Evolutionary conservation across 2,113 vertebrate species (phyloP).

Genomic region (Atherinomorus stipes): DNA sequence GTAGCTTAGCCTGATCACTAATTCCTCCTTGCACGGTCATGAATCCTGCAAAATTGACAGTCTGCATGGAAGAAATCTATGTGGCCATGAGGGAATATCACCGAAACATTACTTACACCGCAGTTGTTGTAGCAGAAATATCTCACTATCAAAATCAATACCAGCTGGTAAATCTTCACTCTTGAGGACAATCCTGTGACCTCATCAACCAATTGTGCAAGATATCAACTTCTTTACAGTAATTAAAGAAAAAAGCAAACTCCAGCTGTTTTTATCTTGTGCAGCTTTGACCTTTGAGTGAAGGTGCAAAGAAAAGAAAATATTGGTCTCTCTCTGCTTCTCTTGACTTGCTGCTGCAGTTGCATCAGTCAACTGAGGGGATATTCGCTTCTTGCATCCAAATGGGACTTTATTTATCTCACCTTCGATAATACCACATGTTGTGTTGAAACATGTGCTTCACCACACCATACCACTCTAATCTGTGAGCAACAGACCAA

Average conservation of each 20-base stretch:
- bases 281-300: not conserved
- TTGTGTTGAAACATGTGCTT: slow-evolving; percentile 3
- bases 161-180: slow-evolving; percentile 11
- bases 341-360: not conserved
- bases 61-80: not conserved
- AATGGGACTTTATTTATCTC: slow-evolving; percentile 14
- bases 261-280: not conserved
- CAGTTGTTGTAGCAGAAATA: slow-evolving; percentile 14
- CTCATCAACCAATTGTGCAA: not conserved
- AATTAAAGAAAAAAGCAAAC: not conserved
- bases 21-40: not conserved
- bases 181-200: not conserved
- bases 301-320: not conserved
- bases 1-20: too few relatives aligned
- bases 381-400: not conserved
- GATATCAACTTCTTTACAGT: slow-evolving; percentile 1
- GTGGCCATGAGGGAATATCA: not conserved
- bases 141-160: slow-evolving; percentile 38
- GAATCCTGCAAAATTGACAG: not conserved
- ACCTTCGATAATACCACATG: not conserved
- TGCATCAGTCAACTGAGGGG: slow-evolving; percentile 15
- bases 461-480: slow-evolving; percentile 5
- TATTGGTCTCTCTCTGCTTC: not conserved
- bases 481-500: slow-evolving; percentile 10
- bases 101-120: slow-evolving; percentile 42